Evolutionary conservation across 2,113 vertebrate species (phyloP), one percentile per base, ranked within the genome.

Genomic region (Petroica traversi): DNA sequence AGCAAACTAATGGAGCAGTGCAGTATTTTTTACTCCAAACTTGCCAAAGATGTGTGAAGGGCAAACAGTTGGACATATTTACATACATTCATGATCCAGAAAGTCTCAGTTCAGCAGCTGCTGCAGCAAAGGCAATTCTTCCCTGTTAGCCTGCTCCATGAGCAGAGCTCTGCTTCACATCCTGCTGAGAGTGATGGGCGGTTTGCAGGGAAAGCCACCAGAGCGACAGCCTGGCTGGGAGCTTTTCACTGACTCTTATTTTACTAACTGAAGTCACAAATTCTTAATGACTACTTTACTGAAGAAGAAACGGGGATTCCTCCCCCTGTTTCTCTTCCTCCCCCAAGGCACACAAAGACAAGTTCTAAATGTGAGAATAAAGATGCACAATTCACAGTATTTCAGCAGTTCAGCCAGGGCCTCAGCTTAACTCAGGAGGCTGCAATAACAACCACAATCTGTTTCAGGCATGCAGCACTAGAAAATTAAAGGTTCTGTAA

Each of bases 401-500:
- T 92, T 95, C 89, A 92, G 81, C 10, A 24, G 48, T 89, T 95
- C 82, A 89, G 46, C 41, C 71, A 94, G 80, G 62, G 89, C 69
- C 80, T 94, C 41, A 73, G 85, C 61, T 79, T 92, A 84, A 69
- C 81, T 94, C 93, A 79, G 11, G 7, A 96, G 77, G 78, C 82
- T 83, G 86, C 23, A 34, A 85, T 97, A 91, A 97, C 91, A 94
- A 89, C 34, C 84, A 88, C 91, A 96, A 96, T 79, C 93, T 94
- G 95, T 89, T 97, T 96, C 91, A 92, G 97, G 95, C 97, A 92
- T 63, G 85, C 85, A 92, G 91, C 57, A 76, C 81, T 80, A 95
- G 88, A 95, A 97, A 97, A 98, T 97, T 96, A 98, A 97, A 94
- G 94, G 85, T 95, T 92, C 78, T 93, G 63, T 97, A 98, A 98